A percentile compares a stretch with the other conserved stretches of the same genome.
These are phyloP conservation scores for cattle (Bos taurus) DNA, from an alignment of 2,113 vertebrate species.

Conservation along the genomic window DNA sequence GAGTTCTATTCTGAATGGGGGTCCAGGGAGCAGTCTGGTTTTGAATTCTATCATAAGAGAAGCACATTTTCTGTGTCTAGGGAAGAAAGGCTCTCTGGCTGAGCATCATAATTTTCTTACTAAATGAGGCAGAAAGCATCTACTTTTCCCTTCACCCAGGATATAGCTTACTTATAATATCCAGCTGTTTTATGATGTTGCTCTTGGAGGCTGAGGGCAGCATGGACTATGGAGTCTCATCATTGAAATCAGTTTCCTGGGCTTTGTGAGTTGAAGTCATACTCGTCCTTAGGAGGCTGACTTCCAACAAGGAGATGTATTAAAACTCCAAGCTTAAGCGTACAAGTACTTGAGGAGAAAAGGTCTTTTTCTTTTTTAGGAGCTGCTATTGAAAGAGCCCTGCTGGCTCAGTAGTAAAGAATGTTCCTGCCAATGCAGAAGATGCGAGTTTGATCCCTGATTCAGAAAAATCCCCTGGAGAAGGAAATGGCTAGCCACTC, in stretches of 20 bases:
- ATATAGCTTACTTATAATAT: not conserved
- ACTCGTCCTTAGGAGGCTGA: not conserved
- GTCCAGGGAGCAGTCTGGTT: not conserved
- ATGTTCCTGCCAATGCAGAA: not conserved
- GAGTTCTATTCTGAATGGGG: not conserved
- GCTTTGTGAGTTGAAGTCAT: not conserved
- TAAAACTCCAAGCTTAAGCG: not conserved
- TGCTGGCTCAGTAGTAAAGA: not conserved
- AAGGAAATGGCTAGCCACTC: not conserved
- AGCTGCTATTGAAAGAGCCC: not conserved
- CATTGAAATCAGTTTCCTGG: not conserved
- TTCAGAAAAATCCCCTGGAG: not conserved
- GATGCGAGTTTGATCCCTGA: not conserved
- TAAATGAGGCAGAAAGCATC: not conserved
- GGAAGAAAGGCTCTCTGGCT: not conserved
- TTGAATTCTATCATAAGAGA: not conserved
- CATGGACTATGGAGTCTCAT: not conserved
- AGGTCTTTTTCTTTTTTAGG: not conserved
- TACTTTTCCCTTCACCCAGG: not conserved
- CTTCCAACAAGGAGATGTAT: not conserved
- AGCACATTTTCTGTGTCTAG: not conserved
- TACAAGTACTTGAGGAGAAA: not conserved
- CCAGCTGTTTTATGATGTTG: not conserved
- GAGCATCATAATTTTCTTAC: not conserved
- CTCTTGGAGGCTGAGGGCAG: not conserved